Evolutionary conservation across 1,140 invertebrate species (phyloP).

Genomic region (Drosophila tristis): DNA sequence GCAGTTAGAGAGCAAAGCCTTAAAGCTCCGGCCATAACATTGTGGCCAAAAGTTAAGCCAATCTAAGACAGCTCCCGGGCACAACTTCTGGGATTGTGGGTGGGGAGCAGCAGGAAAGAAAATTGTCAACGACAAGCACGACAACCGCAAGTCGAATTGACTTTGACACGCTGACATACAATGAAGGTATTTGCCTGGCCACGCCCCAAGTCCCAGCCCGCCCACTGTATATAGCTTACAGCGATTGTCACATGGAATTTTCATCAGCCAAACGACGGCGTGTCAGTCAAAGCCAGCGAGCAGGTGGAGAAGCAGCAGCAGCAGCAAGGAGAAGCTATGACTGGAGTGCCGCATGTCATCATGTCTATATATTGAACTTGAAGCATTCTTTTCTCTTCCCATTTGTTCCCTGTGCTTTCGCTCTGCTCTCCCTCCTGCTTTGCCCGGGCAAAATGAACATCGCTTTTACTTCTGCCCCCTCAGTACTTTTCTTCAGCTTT

Average conservation of each 20-base stretch:
- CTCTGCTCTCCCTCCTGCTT: not conserved
- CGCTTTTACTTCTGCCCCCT: slow-evolving; percentile 1
- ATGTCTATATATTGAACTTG: slow-evolving; percentile 66
- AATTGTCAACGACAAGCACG: slow-evolving; percentile 54
- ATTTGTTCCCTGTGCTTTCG: not conserved
- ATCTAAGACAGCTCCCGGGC: slow-evolving; percentile 27
- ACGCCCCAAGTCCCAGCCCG: slow-evolving; percentile 12
- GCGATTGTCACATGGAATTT: slow-evolving; percentile 74
- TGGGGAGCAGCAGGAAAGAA: slow-evolving; percentile 14
- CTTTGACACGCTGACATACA: slow-evolving; percentile 81
- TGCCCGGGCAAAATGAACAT: not conserved
- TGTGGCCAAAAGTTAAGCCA: slow-evolving; percentile 44
- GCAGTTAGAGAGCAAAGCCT: slow-evolving; percentile 13
- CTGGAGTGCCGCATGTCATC: slow-evolving; percentile 68
- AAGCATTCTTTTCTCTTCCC: slow-evolving; percentile 17
- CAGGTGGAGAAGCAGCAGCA: not conserved
- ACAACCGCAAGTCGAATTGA: slow-evolving; percentile 77
- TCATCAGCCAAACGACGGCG: slow-evolving; percentile 59
- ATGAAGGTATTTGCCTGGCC: slow-evolving; percentile 73
- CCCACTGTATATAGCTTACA: slow-evolving; percentile 66
- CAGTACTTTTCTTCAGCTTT: slow-evolving; percentile 15
- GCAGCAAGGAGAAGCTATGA: not conserved
- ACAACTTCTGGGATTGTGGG: slow-evolving; percentile 4
- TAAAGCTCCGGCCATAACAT: slow-evolving; percentile 31
- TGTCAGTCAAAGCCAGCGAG: slow-evolving; percentile 34